phyloP scores from a whole-genome alignment of 1,140 invertebrate species.

The Aplysia californica region DNA sequence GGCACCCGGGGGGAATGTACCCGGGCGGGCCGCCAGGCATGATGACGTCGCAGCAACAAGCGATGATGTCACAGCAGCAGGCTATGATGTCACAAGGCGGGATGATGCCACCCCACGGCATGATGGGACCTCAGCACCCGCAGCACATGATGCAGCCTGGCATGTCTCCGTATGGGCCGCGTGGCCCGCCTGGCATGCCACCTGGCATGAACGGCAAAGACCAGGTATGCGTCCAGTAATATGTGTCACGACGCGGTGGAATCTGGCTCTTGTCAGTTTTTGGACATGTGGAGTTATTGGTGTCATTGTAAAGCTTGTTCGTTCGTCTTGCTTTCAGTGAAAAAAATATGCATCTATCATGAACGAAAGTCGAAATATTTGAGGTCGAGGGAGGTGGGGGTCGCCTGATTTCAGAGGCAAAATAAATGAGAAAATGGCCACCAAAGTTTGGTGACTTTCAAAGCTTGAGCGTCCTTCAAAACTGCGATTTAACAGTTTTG shows the following conservation, averaged over 20 bases:
- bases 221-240: slow-evolving; percentile 28
- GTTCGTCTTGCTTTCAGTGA: too few species aligned
- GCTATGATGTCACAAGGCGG: slow-evolving; percentile 42
- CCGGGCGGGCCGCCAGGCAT: slow-evolving; percentile 45
- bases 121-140: slow-evolving; percentile 46
- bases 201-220: slow-evolving; percentile 51
- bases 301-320: too few species aligned
- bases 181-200: slow-evolving; percentile 29
- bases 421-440: too few species aligned
- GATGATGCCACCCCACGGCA: slow-evolving; percentile 55
- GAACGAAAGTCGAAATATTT: too few species aligned
- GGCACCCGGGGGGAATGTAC: slow-evolving; percentile 56
- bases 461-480: too few species aligned
- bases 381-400: too few species aligned
- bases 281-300: too few species aligned
- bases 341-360: too few species aligned
- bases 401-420: too few species aligned
- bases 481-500: too few species aligned
- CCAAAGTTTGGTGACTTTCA: too few species aligned
- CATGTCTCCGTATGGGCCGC: slow-evolving; percentile 35
- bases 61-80: slow-evolving; percentile 51
- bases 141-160: slow-evolving; percentile 55
- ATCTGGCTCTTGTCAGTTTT: too few species aligned
- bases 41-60: slow-evolving; percentile 54
- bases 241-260: not conserved